Evolutionary conservation across 2,113 vertebrate species (phyloP).

Genomic region (Plestiodon gilberti): DNA sequence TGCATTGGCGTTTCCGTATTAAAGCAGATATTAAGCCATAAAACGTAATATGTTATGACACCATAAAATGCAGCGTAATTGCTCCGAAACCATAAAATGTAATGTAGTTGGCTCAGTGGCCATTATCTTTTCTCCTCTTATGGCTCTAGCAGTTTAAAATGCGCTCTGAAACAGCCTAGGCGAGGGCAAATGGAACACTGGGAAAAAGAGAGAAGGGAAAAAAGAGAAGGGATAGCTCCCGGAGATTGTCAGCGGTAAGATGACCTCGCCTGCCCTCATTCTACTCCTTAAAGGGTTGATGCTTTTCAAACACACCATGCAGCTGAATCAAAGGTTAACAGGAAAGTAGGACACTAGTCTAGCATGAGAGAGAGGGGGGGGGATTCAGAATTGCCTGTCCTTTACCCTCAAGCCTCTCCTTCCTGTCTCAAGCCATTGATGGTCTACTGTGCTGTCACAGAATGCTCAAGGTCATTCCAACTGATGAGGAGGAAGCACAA

Average conservation of each 20-base stretch:
- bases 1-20: background rate
- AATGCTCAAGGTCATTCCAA: background rate
- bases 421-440: background rate
- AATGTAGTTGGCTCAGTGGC: constrained; percentile 50
- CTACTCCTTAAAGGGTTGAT: background rate
- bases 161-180: background rate
- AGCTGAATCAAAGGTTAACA: background rate
- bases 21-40: constrained; percentile 60
- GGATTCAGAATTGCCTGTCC: background rate
- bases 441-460: background rate
- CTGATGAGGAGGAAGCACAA: background rate
- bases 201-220: too few relatives aligned
- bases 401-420: background rate
- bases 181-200: constrained; percentile 51
- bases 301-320: background rate
- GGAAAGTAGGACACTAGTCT: background rate
- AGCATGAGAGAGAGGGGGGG: too few relatives aligned
- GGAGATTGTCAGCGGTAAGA: background rate
- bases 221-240: too few relatives aligned
- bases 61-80: constrained; percentile 53
- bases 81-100: constrained; percentile 64
- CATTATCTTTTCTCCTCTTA: background rate
- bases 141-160: constrained; percentile 18
- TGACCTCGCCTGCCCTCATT: background rate
- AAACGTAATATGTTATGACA: constrained; percentile 65